Base-by-base conservation (phyloP, 2,888 invertebrate genomes). In the Sinhomidia bicolor region DNA sequence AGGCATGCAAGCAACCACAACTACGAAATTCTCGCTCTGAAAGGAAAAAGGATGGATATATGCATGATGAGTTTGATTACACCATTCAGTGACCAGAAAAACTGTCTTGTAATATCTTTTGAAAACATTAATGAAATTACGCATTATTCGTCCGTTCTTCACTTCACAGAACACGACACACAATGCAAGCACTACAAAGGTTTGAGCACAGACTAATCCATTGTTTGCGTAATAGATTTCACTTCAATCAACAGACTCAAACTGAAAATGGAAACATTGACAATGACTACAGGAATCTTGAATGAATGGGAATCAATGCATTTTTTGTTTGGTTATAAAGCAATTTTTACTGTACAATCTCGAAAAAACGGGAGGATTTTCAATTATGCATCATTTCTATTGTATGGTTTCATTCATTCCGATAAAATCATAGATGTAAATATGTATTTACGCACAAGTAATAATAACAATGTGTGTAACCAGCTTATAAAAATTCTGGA, bases 81-180 rank as follows among this genome's bases (percentile, higher is more conserved):
- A 29, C 17, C 44, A 47, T 81, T 81, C 81, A 47, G 2, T 65
- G 81, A 32, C 10, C 68, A 47, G 65, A 81, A 65, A 81, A 65
- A 81, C 81, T 44, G 44, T 41, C 29, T 7, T 17, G 14, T 36
- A 32, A 57, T 79, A 79, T 60, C 47, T 36, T 79, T 79, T 54
- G 76, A 23, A 79, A 20, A 20, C 60, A 32, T 10, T 81, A 81
- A 81, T 81, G 81, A 65, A 81, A 81, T 81, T 81, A 81, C 62
- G 7, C 17, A 54, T 44, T 62, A 41, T 47, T 62, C 32, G 47
- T 47, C 23, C 2, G 47, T 26, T 74, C 12, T 47, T 20, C 9
- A 17, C 41, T 5, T 41, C 23, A 26, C 44, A 44, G 1, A 51
- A 41, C 41, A 47, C 14, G 9, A 17, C 17, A 54, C 14, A 54